Base-by-base conservation (phyloP, 2,113 vertebrate genomes). In the Apistogramma diplotaenia region DNA sequence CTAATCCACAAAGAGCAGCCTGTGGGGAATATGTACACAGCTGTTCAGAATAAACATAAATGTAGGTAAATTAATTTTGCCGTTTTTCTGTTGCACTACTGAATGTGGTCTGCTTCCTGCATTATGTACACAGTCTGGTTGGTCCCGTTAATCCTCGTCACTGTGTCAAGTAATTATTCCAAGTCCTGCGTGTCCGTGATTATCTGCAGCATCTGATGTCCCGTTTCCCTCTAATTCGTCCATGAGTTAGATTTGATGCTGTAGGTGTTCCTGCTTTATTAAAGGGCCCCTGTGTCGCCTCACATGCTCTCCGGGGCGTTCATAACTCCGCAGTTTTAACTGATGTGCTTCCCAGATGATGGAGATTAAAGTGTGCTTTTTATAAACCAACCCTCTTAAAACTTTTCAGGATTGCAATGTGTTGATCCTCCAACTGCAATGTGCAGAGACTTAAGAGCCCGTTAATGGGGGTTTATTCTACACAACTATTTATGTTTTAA, bases 361-460 rank as follows among this genome's bases (percentile, higher is more conserved):
- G 59, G 8, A 67, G 89, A 87, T 86, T 89, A 81, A 83, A 88
- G 79, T 91, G 86, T 87, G 86, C 84, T 90, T 90, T 87, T 86
- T 67, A 85, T 83, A 87, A 92, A 83, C 59, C 79, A 72, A 56
- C 29, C 83, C 85, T 86, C 82, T 85, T 81, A 16, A 77, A 89
- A 85, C 78, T 80, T 93, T 85, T 86, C 83, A 76, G 80, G 71
- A 86, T 86, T 70, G 40, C 82, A 56, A 82, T 40, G 62, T 87
- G 83, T 83, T 84, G 83, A 92, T 93, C 80, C 81, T 88, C 81
- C 62, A 15, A 56, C 56, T 78, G 81, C 62, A 70, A 29, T 46
- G 25, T 70, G 62, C 40, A 70, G 49, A 70, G 72, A 76, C 82
- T 80, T 79, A 61, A 78, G 35, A 90, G 86, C 87, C 85, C 88